Evolutionary conservation across 1,140 invertebrate genomes (phyloP).

Genomic region (Lysiphlebus fabarum): DNA sequence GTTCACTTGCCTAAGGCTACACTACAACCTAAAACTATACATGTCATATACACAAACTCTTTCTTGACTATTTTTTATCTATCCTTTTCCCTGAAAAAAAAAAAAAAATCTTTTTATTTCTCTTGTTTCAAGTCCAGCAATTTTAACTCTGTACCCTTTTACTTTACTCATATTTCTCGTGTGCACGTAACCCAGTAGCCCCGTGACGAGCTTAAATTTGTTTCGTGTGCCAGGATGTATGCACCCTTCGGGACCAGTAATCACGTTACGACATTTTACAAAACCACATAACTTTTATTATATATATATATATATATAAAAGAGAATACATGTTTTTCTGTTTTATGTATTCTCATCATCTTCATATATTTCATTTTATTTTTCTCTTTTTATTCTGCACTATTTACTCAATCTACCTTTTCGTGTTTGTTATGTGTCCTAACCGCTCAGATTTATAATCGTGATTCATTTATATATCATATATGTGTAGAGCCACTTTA

Average conservation of each 20-base stretch:
- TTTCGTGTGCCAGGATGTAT: constrained; percentile 16
- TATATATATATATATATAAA: no score
- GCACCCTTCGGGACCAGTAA: constrained; percentile 25
- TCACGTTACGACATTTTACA: constrained; percentile 19
- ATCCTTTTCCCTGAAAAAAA: no score
- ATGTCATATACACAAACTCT: no score
- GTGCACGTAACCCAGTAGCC: background rate
- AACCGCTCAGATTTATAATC: constrained; percentile 23
- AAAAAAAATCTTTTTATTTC: no score
- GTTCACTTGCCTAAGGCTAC: background rate
- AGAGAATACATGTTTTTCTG: background rate
- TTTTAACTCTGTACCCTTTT: no score
- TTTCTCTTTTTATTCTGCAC: background rate
- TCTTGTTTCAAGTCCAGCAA: no score
- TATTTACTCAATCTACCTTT: background rate
- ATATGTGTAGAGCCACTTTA: constrained; percentile 9
- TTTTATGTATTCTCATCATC: background rate
- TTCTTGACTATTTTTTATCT: no score
- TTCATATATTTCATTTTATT: no score
- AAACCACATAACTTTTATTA: constrained; percentile 17
- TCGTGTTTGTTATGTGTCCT: background rate
- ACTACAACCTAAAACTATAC: no score
- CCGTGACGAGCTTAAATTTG: constrained; percentile 23
- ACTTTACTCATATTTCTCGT: no score
- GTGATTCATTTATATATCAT: constrained; percentile 15